Base-by-base conservation (phyloP, 2,113 vertebrate genomes). In the Climacteris rufus region DNA sequence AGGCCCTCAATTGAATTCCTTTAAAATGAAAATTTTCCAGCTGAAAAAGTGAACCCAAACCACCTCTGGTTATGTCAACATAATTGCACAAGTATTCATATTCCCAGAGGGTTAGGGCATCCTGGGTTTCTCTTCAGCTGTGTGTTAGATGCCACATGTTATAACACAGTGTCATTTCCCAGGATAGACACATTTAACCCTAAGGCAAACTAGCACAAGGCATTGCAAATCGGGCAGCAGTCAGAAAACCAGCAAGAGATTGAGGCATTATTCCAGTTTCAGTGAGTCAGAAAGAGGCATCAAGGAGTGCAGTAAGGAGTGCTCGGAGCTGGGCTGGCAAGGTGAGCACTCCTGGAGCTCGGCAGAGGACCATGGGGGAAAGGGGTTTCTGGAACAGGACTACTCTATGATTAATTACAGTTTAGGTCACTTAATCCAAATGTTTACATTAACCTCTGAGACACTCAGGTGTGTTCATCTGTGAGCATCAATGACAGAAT, bases 211-310 rank as follows among this genome's bases (percentile, higher is more conserved):
- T 9, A 87, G 28, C 2, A 0, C 16, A 42, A 69, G 52, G 25
- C 49, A 15, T 50, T 2, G 2, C 45, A 89, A 79, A 91, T 28
- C 0, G 0, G 0, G 0, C 18, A 13, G 44, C 56, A 69, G 30
- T 44, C 39, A 47, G 66, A 74, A 90, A 81, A 88, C 2, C 35
- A 50, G 54, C 25, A 49, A 25, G 66, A 66, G 30, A 5, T 25
- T 18, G 24, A 33, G 15, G 35, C 22, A 53, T 30, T 27, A 47
- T 89, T 61, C n/a, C 33, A 54, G 37, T 20, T 65, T 56, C 69
- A 65, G 35, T 1, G 11, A 40, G 31, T 6, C 5, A 61, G 42
- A 63, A 80, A 83, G 70, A 72, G 66, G 14, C 40, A 49, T 23
- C 77, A 79, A 37, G 35, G 6, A 75, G 12, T 35, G 23, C n/a